A percentile compares a stretch with the other conserved stretches of the same genome.
Conservation (phyloP, 2,888 invertebrate genomes). For the Flexamia atlantica region DNA sequence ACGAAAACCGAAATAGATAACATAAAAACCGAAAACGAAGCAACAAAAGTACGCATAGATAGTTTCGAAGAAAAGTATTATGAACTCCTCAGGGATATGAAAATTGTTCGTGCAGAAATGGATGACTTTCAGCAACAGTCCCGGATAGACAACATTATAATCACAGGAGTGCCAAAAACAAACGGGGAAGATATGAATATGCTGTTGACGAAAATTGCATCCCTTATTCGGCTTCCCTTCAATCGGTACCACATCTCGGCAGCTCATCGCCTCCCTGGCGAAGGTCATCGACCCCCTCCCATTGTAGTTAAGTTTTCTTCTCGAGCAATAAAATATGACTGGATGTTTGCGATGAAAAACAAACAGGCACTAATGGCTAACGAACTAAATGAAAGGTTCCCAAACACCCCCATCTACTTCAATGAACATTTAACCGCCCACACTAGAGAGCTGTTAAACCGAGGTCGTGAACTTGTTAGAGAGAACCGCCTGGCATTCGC, state of each 20-base stretch:
- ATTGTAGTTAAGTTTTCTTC: background rate
- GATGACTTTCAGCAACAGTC: background rate
- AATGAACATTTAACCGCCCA: background rate
- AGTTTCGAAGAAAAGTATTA: background rate
- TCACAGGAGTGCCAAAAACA: background rate
- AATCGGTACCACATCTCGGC: conserved; percentile 1
- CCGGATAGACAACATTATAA: background rate
- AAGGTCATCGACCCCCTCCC: background rate
- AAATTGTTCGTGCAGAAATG: background rate
- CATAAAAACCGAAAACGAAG: background rate
- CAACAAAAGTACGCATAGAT: background rate
- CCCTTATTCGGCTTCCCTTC: background rate
- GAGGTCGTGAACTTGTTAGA: background rate
- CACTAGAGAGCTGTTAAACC: background rate
- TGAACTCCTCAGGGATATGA: background rate
- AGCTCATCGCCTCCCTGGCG: background rate
- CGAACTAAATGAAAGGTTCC: background rate
- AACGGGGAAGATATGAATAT: background rate
- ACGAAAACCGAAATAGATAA: background rate
- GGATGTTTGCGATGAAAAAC: background rate
- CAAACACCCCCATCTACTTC: background rate
- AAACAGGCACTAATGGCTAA: background rate
- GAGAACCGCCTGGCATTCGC: background rate
- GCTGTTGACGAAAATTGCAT: background rate
- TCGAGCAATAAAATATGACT: too few species aligned